Conservation (phyloP, 2,888 invertebrate genomes). For the Eristalis tenax region DNA sequence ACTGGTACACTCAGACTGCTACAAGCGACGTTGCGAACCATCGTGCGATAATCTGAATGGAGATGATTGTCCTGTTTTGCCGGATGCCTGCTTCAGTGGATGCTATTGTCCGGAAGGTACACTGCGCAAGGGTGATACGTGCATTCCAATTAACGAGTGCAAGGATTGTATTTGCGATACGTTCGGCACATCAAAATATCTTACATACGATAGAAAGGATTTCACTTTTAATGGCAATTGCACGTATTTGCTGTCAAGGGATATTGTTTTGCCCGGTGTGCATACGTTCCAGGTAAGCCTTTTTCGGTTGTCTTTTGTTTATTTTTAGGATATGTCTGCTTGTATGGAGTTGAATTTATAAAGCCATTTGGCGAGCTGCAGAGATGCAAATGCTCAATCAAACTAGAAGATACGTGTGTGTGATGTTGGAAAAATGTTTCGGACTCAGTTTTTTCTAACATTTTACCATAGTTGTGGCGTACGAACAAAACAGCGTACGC, state of each 20-base stretch:
- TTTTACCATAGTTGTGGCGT: neutral
- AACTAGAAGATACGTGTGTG: neutral
- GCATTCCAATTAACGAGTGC: constrained; percentile 88
- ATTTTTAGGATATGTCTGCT: constrained; percentile 69
- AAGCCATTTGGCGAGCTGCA: neutral
- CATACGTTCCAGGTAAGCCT: constrained; percentile 79
- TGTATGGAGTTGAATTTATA: constrained; percentile 5
- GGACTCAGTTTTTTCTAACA: neutral
- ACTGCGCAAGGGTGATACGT: constrained; percentile 86
- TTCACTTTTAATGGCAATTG: constrained; percentile 92
- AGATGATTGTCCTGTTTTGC: constrained; percentile 84
- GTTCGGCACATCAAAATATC: constrained; percentile 90
- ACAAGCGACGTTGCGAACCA: constrained; percentile 89
- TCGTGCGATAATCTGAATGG: constrained; percentile 86
- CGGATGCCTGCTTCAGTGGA: constrained; percentile 89
- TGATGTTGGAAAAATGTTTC: neutral
- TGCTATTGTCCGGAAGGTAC: constrained; percentile 92
- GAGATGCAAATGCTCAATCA: neutral
- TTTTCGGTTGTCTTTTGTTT: constrained; percentile 83
- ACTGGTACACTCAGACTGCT: constrained; percentile 92
- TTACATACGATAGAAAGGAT: constrained; percentile 90
- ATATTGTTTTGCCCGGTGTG: constrained; percentile 83
- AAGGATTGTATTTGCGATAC: constrained; percentile 90
- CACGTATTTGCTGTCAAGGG: constrained; percentile 89
- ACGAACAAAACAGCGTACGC: no score